A percentile compares a stretch with the other conserved stretches of the same genome.
These are phyloP conservation scores for Cryptomyrus ogoouensis DNA, from an alignment of 2,113 vertebrate genomes.

Conservation along the genomic window DNA sequence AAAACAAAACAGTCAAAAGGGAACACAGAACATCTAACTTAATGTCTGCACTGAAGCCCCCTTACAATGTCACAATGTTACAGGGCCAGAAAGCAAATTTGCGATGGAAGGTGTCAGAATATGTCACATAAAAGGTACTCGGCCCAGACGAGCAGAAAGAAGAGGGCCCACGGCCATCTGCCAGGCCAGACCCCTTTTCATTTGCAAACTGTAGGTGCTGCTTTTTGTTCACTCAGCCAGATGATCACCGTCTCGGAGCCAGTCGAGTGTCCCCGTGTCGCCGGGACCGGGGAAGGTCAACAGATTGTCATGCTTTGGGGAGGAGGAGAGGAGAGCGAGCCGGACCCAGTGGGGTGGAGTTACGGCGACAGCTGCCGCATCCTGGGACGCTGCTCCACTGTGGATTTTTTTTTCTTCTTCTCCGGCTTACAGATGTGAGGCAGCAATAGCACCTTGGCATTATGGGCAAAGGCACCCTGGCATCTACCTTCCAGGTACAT, in stretches of 20 bases:
- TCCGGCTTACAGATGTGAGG: constrained; percentile 48
- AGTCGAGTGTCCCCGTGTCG: constrained; percentile 49
- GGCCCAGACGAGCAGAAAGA: constrained; percentile 49
- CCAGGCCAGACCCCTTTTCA: constrained; percentile 40
- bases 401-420: constrained; percentile 23
- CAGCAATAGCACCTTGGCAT: constrained; percentile 38
- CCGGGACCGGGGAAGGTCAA: constrained; percentile 53
- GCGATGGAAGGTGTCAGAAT: constrained; percentile 59
- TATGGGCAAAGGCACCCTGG: constrained; percentile 47
- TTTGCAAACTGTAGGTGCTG: constrained; percentile 48
- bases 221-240: constrained; percentile 56
- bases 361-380: constrained; percentile 73
- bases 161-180: constrained; percentile 61
- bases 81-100: constrained; percentile 45
- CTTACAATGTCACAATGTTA: constrained; percentile 36
- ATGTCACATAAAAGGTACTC: constrained; percentile 63
- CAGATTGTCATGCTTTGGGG: constrained; percentile 60
- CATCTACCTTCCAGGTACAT: constrained; percentile 8
- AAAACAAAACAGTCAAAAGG: neutral
- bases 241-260: constrained; percentile 53
- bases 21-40: neutral
- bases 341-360: constrained; percentile 59
- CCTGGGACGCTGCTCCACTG: constrained; percentile 55
- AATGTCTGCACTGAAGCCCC: too few relatives aligned
- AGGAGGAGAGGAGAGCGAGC: constrained; percentile 42